Base-by-base conservation (phyloP, 2,888 invertebrate genomes). In the Clanis bilineata region DNA sequence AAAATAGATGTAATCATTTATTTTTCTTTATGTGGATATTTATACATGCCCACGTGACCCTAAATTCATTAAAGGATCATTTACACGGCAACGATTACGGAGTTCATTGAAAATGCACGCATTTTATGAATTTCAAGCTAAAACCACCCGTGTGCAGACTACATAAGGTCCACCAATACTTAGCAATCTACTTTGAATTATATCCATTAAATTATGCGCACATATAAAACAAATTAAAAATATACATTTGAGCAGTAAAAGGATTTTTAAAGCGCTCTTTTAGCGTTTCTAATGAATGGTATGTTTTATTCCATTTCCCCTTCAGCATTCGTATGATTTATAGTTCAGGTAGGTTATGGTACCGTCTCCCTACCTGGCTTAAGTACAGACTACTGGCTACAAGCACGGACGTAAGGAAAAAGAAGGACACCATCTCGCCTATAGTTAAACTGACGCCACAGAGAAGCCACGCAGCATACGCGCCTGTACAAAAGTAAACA, bases 31-130 rank as follows among this genome's bases (percentile, higher is more conserved):
- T 32, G 18, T 51, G 51, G 51, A 9, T 32, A 18, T 32, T 9
- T 1, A 3, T 10, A 10, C n/a, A 4, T 18, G 2, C 18, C 18
- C 32, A 51, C 51, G 32, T 18, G 18, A 69, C 72, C 68, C 75
- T 63, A 63, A 71, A 68, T 60, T 55, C 60, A 66, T 69, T 63
- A 73, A 76, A 71, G 69, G 69, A 67, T 64, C 70, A 62, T 74
- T 73, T 73, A 73, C 70, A 69, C 65, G 65, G 66, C 71, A 69
- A 75, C 71, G 70, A 72, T 75, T 71, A 55, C 68, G 67, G 67
- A 69, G 69, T 73, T 72, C 59, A 51, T 69, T 60, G 47, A 36
- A 62, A 69, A 72, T 65, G 68, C 64, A 68, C 65, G 62, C 45
- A 66, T 63, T 67, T 68, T 62, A 60, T 44, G 56, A 15, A 9